A percentile compares a stretch with the other conserved stretches of the same genome.
phyloP scores from a whole-genome alignment of 2,888 invertebrate genomes.

The Colostygia pectinataria region DNA sequence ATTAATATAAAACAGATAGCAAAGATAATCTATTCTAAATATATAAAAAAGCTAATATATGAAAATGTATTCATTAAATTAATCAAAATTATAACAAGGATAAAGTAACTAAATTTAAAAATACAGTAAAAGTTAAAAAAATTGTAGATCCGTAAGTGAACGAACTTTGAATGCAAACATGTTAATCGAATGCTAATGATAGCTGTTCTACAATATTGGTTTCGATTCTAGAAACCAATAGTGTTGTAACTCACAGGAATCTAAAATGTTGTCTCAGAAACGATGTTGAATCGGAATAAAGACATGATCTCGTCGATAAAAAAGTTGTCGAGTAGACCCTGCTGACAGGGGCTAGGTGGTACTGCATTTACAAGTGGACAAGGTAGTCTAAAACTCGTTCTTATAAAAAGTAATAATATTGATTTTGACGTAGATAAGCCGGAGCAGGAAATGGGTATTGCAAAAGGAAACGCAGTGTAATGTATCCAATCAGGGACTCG shows the following conservation, averaged over 20 bases:
- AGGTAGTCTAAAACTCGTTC: conserved; percentile 16
- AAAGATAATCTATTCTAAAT: conserved; percentile 6
- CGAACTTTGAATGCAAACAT: conserved; percentile 40
- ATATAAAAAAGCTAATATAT: conserved; percentile 9
- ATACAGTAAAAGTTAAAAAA: conserved; percentile 22
- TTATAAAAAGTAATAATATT: conserved; percentile 29
- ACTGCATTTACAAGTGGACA: conserved; percentile 20
- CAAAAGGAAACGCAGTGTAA: conserved; percentile 62
- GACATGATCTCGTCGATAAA: conserved; percentile 28
- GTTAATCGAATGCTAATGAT: conserved; percentile 41
- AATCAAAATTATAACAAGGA: conserved; percentile 12
- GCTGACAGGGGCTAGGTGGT: conserved; percentile 32
- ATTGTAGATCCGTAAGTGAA: conserved; percentile 35
- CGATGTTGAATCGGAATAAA: conserved; percentile 29
- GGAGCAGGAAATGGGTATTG: conserved; percentile 67
- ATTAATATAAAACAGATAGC: conserved; percentile 12
- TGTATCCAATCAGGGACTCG: conserved; percentile 65
- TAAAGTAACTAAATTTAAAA: conserved; percentile 24
- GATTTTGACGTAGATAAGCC: conserved; percentile 40
- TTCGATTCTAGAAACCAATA: conserved; percentile 34
- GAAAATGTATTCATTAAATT: conserved; percentile 19
- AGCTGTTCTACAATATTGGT: conserved; percentile 37
- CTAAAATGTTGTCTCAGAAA: conserved; percentile 30
- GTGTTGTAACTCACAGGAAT: conserved; percentile 33
- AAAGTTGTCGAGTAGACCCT: conserved; percentile 24